A percentile compares a stretch with the other conserved stretches of the same genome.
These are phyloP conservation scores for Ochropacha duplaris DNA, from an alignment of 2,888 invertebrate species.

Conservation along the genomic window DNA sequence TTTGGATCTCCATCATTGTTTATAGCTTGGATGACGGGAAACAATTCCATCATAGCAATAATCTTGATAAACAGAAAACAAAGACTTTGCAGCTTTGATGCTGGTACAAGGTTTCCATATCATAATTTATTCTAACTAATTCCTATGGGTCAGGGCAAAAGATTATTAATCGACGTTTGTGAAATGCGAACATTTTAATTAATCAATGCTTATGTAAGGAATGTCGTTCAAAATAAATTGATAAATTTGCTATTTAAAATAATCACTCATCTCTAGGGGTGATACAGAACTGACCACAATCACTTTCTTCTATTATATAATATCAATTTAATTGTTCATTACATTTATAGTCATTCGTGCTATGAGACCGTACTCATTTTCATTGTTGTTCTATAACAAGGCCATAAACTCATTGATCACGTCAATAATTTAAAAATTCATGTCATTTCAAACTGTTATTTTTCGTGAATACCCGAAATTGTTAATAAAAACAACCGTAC, in stretches of 20 bases:
- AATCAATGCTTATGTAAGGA: background rate
- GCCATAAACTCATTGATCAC: conserved; percentile 3
- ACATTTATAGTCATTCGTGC: background rate
- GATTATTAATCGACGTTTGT: background rate
- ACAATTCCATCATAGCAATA: conserved; percentile 2
- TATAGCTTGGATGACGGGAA: background rate
- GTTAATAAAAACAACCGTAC: conserved; percentile 42
- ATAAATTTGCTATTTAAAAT: too few species aligned
- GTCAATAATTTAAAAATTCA: conserved; percentile 1
- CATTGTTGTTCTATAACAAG: background rate
- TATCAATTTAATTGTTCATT: background rate
- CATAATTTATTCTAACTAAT: background rate
- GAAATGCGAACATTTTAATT: background rate
- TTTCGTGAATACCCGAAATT: conserved; percentile 29
- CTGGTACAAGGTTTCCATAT: background rate
- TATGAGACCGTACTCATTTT: background rate
- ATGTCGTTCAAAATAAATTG: too few species aligned
- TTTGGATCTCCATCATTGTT: conserved; percentile 14
- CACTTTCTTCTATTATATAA: background rate
- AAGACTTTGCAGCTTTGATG: background rate
- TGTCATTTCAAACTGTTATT: conserved; percentile 3
- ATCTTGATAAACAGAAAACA: background rate
- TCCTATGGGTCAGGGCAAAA: background rate
- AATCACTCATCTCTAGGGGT: background rate
- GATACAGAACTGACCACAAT: background rate